Evolutionary conservation across 2,113 vertebrate species (phyloP), one percentile per base, ranked within the genome.

Genomic region (Salminus brasiliensis): DNA sequence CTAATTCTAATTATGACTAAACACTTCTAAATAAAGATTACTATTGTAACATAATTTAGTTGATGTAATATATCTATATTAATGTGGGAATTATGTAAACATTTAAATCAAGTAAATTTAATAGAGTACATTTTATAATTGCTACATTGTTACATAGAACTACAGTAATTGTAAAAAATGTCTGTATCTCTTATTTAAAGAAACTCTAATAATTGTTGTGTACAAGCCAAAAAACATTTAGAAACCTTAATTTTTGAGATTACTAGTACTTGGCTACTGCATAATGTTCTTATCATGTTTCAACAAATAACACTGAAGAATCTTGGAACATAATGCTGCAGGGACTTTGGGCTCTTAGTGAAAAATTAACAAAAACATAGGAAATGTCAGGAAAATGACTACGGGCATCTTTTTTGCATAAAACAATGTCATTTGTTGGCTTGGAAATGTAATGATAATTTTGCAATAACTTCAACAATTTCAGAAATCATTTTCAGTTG

Each of bases 231-330:
- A 43, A 43, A 43, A 5, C 41, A 43, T 47, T 23, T n/a, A 21
- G 49, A 21, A 53, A 53, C 9, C 18, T 53, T n/a, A 7, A 53
- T 53, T 53, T 4, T 16, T 53, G 21, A 53, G 21, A n/a, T 18
- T 8, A 6, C 49, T n/a, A 60, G 49, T 23, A 69, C 55, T 59
- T 62, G 47, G 57, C 80, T 55, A 34, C 57, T 34, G 2, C 25
- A 10, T 4, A 66, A 55, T 27, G 74, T 78, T 78, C 65, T 52
- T 82, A 13, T 6, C 3, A 7, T 47, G 43, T 71, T 59, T 47
- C 29, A 16, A 4, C 41, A 71, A 77, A 55, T 5, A 30, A 32
- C 53, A 21, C 52, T 69, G 12, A 57, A 80, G 69, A 27, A 29
- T 59, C 5, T 41, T 49, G 21, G 49, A 34, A 47, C 29, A 57